Base-by-base conservation (phyloP, 2,113 vertebrate species). In the Hippopotamus amphibius region DNA sequence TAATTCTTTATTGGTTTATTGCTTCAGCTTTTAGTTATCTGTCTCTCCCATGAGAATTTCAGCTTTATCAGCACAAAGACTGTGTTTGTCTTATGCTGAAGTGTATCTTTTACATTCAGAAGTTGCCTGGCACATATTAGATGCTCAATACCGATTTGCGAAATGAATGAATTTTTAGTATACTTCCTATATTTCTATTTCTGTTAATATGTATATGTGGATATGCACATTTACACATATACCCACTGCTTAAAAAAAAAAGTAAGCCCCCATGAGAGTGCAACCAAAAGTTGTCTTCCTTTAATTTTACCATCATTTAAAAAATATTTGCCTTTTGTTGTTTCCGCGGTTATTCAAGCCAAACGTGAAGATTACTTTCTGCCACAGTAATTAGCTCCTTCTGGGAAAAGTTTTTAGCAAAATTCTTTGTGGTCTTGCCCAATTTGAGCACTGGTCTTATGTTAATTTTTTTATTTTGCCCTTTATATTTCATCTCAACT, bases 401-500 rank as follows among this genome's bases (percentile, higher is more conserved):
- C 77, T 96, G 97, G 97, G 96, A 91, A 96, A 98, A 94, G 46
- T 77, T 96, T 95, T 89, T 69, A 88, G 77, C 93, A 97, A 97
- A 82, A 82, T 65, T 94, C 71, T 96, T 96, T 98, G 79, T 96
- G 88, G 55, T 94, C 77, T 95, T 97, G 97, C 95, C 95, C 90
- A 94, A 79, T 96, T 97, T 98, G 97, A 98, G 97, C 93, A 93
- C 93, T 97, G 92, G 97, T 97, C 93, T 97, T 98, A 97, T 92
- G 96, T 84, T 96, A 97, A 97, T 97, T 98, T 85, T 48, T 43
- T 97, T 97, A 94, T 86, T 97, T 95, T 83, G 95, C 90, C 90
- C 88, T 76, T 94, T 97, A 97, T 97, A 98, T 98, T 98, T 98
- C 93, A 97, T 98, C 98, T 98, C 98, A 97, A 98, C 97, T 98